Percentiles rank a stretch among this genome's conserved stretches.
Evolutionary conservation across 2,888 invertebrate species (phyloP).

Genomic region (Tortrix viridana): DNA sequence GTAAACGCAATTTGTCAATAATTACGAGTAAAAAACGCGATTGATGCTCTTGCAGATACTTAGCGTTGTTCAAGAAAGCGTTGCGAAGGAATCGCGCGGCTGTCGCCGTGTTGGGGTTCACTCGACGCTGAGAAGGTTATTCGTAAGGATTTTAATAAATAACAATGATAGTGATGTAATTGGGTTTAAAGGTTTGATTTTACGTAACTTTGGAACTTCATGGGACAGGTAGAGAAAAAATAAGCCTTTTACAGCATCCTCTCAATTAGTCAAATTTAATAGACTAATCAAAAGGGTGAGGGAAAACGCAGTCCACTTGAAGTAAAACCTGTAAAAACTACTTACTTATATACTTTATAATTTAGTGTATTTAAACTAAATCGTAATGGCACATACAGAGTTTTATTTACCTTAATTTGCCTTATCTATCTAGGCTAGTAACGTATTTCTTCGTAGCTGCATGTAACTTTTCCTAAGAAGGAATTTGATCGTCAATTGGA

Average conservation of each 20-base stretch:
- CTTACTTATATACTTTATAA: no score
- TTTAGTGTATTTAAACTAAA: no score
- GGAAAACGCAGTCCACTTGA: no score
- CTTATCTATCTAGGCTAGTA: background rate
- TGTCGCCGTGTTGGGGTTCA: slow-evolving; percentile 52
- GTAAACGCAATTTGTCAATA: slow-evolving; percentile 21
- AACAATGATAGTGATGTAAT: background rate
- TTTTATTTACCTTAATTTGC: background rate
- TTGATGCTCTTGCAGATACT: slow-evolving; percentile 12
- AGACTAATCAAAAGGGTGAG: no score
- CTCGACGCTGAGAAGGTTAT: slow-evolving; percentile 55
- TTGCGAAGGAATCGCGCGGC: slow-evolving; percentile 41
- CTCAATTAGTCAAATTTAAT: no score
- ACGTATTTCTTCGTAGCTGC: slow-evolving; percentile 8
- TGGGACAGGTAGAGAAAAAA: no score
- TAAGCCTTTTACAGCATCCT: no score
- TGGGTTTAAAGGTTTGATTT: background rate
- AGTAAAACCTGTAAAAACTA: no score
- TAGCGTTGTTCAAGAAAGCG: slow-evolving; percentile 31
- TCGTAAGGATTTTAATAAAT: slow-evolving; percentile 12
- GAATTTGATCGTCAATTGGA: slow-evolving; percentile 8
- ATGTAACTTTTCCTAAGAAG: slow-evolving; percentile 7
- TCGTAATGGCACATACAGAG: no score
- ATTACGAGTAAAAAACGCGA: slow-evolving; percentile 23
- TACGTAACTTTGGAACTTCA: background rate